phyloP scores from a whole-genome alignment of 2,113 vertebrate species.

The Butastur rufipennis region DNA sequence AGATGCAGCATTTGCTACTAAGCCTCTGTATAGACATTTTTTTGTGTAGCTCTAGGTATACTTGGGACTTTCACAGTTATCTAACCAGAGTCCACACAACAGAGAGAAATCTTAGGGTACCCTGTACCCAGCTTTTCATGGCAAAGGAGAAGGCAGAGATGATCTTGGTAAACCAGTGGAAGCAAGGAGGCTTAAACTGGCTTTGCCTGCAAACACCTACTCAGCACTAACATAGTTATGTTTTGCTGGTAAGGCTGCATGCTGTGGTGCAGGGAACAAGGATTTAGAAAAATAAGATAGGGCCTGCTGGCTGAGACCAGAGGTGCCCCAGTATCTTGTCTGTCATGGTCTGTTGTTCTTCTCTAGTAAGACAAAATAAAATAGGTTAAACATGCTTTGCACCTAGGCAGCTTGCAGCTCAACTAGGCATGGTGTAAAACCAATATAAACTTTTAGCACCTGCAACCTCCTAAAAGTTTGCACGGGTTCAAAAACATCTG shows the following conservation, averaged over 20 bases:
- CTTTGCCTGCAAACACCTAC: background rate
- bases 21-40: background rate
- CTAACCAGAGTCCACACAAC: background rate
- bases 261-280: background rate
- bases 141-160: background rate
- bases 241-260: background rate
- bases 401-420: background rate
- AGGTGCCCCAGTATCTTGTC: background rate
- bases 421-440: background rate
- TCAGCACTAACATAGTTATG: background rate
- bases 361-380: background rate
- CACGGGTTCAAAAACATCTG: background rate
- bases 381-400: background rate
- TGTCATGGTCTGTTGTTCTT: background rate
- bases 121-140: background rate
- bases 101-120: background rate
- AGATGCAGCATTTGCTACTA: background rate
- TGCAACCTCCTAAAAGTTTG: background rate
- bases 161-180: background rate
- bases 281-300: background rate
- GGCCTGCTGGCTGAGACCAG: background rate
- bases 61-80: background rate
- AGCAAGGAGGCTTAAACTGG: background rate
- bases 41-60: background rate
- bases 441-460: background rate